Percentiles rank a stretch among this genome's conserved stretches.
phyloP scores from a whole-genome alignment of 2,888 invertebrate genomes.

The Drosophila neonasuta region DNA sequence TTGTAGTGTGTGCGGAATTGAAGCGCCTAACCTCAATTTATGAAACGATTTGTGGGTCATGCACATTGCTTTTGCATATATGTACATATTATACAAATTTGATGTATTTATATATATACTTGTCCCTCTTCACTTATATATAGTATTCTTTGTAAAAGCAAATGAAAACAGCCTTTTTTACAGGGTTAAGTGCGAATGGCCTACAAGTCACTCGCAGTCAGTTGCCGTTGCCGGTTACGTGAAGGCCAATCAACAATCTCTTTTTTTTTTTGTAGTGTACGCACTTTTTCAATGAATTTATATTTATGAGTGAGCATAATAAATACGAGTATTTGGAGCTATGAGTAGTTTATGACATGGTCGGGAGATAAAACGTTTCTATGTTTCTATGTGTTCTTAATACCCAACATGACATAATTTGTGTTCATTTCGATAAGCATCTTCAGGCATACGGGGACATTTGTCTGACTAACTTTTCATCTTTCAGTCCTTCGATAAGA shows the following conservation, averaged over 20 bases:
- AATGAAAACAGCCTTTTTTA: conserved; percentile 69
- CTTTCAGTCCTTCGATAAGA: background rate
- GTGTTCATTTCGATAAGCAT: background rate
- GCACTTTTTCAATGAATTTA: conserved; percentile 54
- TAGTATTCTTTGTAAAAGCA: conserved; percentile 31
- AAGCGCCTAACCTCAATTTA: conserved; percentile 67
- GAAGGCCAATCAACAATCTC: conserved; percentile 74
- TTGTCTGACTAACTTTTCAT: background rate
- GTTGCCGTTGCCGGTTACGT: conserved; percentile 29
- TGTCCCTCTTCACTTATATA: conserved; percentile 10
- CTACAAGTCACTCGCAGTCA: conserved; percentile 41
- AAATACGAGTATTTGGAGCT: conserved; percentile 5
- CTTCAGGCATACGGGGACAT: no score
- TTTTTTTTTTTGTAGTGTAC: conserved; percentile 50
- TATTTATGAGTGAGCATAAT: conserved; percentile 31
- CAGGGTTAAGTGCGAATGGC: conserved; percentile 73
- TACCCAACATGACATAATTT: background rate
- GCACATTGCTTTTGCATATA: conserved; percentile 37
- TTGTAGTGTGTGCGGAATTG: conserved; percentile 67
- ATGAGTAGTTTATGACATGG: conserved; percentile 20
- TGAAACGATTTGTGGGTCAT: conserved; percentile 72
- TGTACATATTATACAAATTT: conserved; percentile 1
- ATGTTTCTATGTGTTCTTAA: background rate
- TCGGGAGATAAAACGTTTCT: conserved; percentile 1
- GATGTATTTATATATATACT: conserved; percentile 6